Evolutionary conservation across 2,888 invertebrate species (phyloP).

Genomic region (Campoplex nolae): DNA sequence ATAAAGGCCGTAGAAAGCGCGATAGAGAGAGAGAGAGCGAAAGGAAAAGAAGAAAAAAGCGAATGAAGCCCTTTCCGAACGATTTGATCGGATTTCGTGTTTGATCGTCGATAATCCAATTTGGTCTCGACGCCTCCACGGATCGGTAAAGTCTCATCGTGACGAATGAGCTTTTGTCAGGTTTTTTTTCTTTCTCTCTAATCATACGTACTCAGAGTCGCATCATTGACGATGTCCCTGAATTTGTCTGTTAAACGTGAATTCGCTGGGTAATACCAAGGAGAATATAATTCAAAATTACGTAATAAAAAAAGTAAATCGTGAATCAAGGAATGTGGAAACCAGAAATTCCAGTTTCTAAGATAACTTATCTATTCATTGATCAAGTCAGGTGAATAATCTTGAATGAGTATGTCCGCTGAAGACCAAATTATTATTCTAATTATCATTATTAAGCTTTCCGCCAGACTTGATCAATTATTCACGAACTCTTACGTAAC

Average conservation of each 20-base stretch:
- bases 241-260: neutral
- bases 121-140: slow-evolving; percentile 72
- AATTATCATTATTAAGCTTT: neutral
- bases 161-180: slow-evolving; percentile 40
- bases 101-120: slow-evolving; percentile 80
- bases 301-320: neutral
- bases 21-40: slow-evolving; percentile 41
- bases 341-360: neutral
- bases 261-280: neutral
- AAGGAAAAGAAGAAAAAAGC: slow-evolving; percentile 24
- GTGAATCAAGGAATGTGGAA: neutral
- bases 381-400: slow-evolving; percentile 9
- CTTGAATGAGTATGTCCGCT: neutral
- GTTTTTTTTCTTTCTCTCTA: slow-evolving; percentile 26
- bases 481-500: neutral
- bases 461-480: neutral
- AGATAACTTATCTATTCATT: slow-evolving; percentile 1
- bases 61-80: slow-evolving; percentile 77
- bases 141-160: slow-evolving; percentile 31
- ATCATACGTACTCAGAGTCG: slow-evolving; percentile 16
- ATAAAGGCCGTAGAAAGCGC: slow-evolving; percentile 52
- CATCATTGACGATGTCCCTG: slow-evolving; percentile 9
- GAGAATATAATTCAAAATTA: neutral
- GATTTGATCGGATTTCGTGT: slow-evolving; percentile 79
- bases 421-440: neutral